Conservation (phyloP, 2,888 invertebrate genomes). For the Harpagoxenus sublaevis region DNA sequence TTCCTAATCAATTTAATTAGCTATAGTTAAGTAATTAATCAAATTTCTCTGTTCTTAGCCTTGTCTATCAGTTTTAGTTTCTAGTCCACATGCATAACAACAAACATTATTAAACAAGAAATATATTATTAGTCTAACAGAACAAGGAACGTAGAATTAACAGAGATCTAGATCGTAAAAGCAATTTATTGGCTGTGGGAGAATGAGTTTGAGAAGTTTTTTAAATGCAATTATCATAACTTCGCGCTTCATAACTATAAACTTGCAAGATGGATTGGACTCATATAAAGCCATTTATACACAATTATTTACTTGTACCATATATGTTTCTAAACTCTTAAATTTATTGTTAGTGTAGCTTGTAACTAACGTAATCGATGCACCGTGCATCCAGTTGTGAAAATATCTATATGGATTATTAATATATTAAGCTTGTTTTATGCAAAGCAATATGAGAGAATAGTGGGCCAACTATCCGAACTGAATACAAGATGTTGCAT, state of each 20-base stretch:
- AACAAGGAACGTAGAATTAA: not conserved
- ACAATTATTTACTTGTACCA: not conserved
- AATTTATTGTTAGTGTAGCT: not conserved
- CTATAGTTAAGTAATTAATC: not conserved
- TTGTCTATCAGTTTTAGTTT: not conserved
- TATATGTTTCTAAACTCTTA: not conserved
- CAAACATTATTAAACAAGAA: not conserved
- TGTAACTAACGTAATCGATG: constrained; percentile 6
- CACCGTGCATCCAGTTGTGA: not conserved
- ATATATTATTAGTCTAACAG: not conserved
- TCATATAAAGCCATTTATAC: too few relatives aligned
- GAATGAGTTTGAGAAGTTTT: not conserved
- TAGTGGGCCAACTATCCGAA: too few relatives aligned
- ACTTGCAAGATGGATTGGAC: not conserved
- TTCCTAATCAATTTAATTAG: not conserved
- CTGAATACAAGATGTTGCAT: too few relatives aligned
- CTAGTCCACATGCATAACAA: not conserved
- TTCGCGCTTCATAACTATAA: not conserved
- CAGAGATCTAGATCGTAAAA: not conserved
- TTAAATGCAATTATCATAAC: not conserved
- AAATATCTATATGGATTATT: not conserved
- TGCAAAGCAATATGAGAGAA: too few relatives aligned
- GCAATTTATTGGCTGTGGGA: not conserved
- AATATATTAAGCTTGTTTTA: too few relatives aligned
- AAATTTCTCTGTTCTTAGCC: not conserved